Conservation (phyloP, 2,888 invertebrate genomes). For the Hypsopygia costalis region DNA sequence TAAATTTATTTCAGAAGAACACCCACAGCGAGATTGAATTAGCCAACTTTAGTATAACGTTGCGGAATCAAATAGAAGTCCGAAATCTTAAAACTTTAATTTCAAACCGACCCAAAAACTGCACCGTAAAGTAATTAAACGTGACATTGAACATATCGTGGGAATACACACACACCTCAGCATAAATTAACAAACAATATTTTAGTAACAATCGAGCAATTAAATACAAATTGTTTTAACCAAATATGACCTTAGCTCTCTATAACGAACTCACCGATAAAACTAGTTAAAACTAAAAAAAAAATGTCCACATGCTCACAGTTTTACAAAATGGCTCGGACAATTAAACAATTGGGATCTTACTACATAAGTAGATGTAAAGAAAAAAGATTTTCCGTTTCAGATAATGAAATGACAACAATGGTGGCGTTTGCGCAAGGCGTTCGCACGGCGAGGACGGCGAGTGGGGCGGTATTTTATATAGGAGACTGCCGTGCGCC, state of each 20-base stretch:
- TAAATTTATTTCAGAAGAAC: too few relatives aligned
- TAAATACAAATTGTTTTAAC: conserved; percentile 33
- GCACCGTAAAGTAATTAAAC: conserved; percentile 39
- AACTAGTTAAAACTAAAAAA: conserved; percentile 20
- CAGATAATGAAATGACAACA: conserved; percentile 79
- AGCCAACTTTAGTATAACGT: not conserved
- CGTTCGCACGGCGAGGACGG: conserved; percentile 60
- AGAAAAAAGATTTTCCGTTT: conserved; percentile 80
- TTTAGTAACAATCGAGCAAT: conserved; percentile 55
- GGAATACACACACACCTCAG: conserved; percentile 24
- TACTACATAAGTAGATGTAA: conserved; percentile 56
- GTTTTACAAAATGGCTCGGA: conserved; percentile 54
- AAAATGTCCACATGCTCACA: conserved; percentile 47
- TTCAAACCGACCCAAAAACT: conserved; percentile 37
- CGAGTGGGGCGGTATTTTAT: conserved; percentile 77
- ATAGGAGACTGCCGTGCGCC: conserved; percentile 58
- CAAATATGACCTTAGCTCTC: conserved; percentile 29
- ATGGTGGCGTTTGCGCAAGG: conserved; percentile 68
- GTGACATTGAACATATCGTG: conserved; percentile 53
- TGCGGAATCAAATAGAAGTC: conserved; percentile 13
- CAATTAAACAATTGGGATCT: conserved; percentile 76
- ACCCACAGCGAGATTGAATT: too few relatives aligned
- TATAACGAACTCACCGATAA: conserved; percentile 15
- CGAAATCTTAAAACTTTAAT: conserved; percentile 29
- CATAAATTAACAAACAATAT: conserved; percentile 38